Conservation (phyloP, 1,140 invertebrate genomes). For the Drosophila athabasca region DNA sequence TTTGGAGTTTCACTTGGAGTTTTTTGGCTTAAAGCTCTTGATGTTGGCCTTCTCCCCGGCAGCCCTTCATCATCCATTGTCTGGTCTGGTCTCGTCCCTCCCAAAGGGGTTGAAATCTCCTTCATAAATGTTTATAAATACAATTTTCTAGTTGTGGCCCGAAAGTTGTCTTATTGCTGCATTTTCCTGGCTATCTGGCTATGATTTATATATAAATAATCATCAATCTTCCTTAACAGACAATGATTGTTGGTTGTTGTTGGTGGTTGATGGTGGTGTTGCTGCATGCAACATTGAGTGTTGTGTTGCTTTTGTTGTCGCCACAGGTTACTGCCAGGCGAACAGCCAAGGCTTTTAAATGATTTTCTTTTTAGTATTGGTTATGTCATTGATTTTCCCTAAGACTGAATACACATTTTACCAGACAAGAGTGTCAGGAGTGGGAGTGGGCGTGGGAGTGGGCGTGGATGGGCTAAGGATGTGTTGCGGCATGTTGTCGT, state of each 20-base stretch:
- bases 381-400: slow-evolving; percentile 38
- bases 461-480: neutral
- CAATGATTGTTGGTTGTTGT: slow-evolving; percentile 59
- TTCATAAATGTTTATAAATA: slow-evolving; percentile 79
- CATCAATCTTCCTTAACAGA: slow-evolving; percentile 71
- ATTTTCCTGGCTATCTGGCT: slow-evolving; percentile 11
- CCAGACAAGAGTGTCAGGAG: slow-evolving; percentile 18
- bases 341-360: slow-evolving; percentile 36
- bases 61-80: slow-evolving; percentile 4
- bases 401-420: slow-evolving; percentile 66
- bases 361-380: slow-evolving; percentile 23
- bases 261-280: too few species aligned
- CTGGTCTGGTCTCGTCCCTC: slow-evolving; percentile 3
- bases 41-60: slow-evolving; percentile 14
- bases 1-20: slow-evolving; percentile 34
- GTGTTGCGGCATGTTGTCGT: slow-evolving; percentile 40
- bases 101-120: slow-evolving; percentile 45
- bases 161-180: slow-evolving; percentile 46
- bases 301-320: too few species aligned
- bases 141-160: slow-evolving; percentile 64
- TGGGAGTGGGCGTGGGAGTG: neutral
- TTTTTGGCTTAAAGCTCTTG: slow-evolving; percentile 64
- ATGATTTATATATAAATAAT: slow-evolving; percentile 61
- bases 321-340: slow-evolving; percentile 41
- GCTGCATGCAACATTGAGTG: too few species aligned